Percentiles rank a stretch among this genome's conserved stretches.
Conservation (phyloP, 2,888 invertebrate species). For the Drosophila pullipes region DNA sequence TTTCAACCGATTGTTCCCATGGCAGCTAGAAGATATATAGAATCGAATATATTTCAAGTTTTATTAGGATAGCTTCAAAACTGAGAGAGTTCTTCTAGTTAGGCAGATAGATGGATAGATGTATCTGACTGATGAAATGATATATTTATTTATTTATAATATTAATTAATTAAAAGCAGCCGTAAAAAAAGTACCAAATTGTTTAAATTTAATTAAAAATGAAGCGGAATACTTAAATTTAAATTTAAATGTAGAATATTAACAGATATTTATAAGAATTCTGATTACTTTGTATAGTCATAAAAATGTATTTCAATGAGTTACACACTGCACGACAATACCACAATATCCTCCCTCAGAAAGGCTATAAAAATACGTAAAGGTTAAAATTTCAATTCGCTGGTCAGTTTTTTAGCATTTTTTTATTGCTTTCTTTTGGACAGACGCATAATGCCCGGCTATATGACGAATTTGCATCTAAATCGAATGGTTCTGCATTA, state of each 20-base stretch:
- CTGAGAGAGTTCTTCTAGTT: background rate
- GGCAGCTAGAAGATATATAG: background rate
- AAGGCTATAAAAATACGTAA: conserved; percentile 34
- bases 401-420: conserved; percentile 48
- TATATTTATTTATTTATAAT: background rate
- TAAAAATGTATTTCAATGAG: background rate
- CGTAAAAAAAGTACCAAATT: too few relatives aligned
- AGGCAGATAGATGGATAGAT: fast-evolving
- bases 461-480: conserved; percentile 85
- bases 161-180: background rate
- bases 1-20: background rate
- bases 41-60: background rate
- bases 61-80: background rate
- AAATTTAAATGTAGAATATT: too few relatives aligned
- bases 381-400: conserved; percentile 46
- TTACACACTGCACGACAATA: background rate
- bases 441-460: conserved; percentile 62
- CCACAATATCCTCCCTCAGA: background rate
- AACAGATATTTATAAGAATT: background rate
- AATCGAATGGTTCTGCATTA: conserved; percentile 78
- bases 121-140: background rate
- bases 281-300: background rate
- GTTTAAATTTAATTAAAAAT: background rate
- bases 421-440: conserved; percentile 55
- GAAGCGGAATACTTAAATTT: background rate